A percentile compares a stretch with the other conserved stretches of the same genome.
Evolutionary conservation across 2,888 invertebrate genomes (phyloP).

Genomic region (Agapostemon virescens): DNA sequence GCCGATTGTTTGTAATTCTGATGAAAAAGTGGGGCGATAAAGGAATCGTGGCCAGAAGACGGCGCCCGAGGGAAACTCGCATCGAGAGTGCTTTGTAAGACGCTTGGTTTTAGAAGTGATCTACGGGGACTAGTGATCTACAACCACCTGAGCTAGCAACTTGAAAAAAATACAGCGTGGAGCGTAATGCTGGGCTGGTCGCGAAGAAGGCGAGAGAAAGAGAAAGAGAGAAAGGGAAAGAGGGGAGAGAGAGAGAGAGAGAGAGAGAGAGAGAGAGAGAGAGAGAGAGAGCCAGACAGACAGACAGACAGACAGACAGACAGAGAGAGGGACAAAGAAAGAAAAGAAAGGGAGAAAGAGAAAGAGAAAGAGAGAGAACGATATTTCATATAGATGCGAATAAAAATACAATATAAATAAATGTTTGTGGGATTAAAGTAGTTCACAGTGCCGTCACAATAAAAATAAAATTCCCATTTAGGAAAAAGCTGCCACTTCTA

Average conservation of each 20-base stretch:
- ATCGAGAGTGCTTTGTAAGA: conserved; percentile 26
- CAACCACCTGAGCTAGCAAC: conserved; percentile 9
- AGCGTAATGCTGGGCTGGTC: background rate
- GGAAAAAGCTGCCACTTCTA: background rate
- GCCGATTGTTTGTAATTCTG: conserved; percentile 65
- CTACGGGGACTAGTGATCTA: conserved; percentile 27
- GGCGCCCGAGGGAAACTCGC: conserved; percentile 35
- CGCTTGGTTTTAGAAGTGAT: conserved; percentile 42
- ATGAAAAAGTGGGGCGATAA: conserved; percentile 57
- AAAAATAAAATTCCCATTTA: background rate
- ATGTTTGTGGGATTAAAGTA: background rate
- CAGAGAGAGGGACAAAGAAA: too few relatives aligned
- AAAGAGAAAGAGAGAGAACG: background rate
- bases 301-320: too few relatives aligned
- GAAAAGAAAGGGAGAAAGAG: too few relatives aligned
- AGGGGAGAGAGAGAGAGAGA: too few relatives aligned
- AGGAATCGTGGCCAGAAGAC: conserved; percentile 30
- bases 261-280: too few relatives aligned
- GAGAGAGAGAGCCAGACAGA: too few relatives aligned
- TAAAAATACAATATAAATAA: background rate
- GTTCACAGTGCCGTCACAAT: background rate
- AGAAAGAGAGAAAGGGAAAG: too few relatives aligned
- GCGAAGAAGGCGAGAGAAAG: too few relatives aligned
- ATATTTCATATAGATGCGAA: background rate
- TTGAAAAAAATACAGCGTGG: conserved; percentile 1